Evolutionary conservation across 2,797 vertebrate genomes (phyloP).

Genomic region (Calcarius lapponicus): DNA sequence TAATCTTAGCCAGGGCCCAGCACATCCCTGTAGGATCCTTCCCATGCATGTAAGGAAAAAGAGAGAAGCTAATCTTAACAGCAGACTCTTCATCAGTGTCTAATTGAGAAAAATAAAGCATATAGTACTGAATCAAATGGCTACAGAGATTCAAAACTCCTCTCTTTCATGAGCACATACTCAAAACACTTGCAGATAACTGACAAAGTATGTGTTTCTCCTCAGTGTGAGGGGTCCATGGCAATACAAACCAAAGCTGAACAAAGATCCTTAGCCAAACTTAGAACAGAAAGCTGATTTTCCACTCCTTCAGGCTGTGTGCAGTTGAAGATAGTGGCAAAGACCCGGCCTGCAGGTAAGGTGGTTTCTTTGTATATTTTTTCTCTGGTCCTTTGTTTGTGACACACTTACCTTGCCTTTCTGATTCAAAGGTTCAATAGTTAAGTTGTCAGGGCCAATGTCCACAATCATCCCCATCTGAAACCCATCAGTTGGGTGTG

Average conservation of each 20-base stretch:
- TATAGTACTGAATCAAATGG: neutral
- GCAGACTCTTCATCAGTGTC: neutral
- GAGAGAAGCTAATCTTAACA: neutral
- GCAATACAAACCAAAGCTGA: neutral
- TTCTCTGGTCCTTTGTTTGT: neutral
- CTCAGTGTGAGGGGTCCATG: neutral
- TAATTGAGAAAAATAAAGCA: neutral
- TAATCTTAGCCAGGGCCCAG: neutral
- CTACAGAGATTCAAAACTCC: neutral
- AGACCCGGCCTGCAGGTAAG: neutral
- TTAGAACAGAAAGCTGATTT: neutral
- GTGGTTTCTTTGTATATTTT: neutral
- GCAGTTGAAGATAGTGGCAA: neutral
- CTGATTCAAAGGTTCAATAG: slow-evolving; percentile 90
- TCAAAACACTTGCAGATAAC: neutral
- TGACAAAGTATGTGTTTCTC: neutral
- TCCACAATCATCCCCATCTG: slow-evolving; percentile 97
- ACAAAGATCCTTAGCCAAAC: neutral
- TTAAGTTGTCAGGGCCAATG: slow-evolving; percentile 91
- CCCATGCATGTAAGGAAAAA: neutral
- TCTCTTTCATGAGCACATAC: fast-evolving
- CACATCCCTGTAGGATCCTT: neutral
- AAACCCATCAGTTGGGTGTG: slow-evolving; percentile 93
- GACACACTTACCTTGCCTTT: slow-evolving; percentile 89
- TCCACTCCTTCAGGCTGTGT: neutral